Evolutionary conservation across 2,113 vertebrate genomes (phyloP).

Genomic region (Pagrus major): DNA sequence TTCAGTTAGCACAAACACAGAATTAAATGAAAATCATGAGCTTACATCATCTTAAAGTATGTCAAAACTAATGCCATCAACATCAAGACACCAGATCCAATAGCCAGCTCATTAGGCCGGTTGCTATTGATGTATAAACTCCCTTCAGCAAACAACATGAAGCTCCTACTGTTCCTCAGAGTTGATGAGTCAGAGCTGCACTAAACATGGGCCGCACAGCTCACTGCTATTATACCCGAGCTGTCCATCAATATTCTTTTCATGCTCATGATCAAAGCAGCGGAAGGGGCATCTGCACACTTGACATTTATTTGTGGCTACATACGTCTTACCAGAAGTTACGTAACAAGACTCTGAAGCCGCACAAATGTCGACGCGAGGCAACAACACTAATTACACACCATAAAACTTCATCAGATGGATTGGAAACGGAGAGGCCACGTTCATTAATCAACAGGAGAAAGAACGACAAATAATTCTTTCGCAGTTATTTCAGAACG

Average conservation of each 20-base stretch:
- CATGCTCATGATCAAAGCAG: conserved; percentile 58
- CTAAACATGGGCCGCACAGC: conserved; percentile 29
- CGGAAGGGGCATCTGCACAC: conserved; percentile 38
- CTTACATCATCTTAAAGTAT: conserved; percentile 19
- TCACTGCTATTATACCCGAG: conserved; percentile 39
- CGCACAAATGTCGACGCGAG: not conserved
- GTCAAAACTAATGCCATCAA: conserved; percentile 54
- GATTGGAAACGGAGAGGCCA: not conserved
- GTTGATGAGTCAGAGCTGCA: conserved; percentile 69
- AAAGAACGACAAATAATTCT: not conserved
- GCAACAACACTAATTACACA: not conserved
- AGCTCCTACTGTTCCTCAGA: conserved; percentile 45
- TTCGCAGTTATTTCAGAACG: not conserved
- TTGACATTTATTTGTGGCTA: conserved; percentile 50
- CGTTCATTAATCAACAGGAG: not conserved
- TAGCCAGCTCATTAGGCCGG: conserved; percentile 72
- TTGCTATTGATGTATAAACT: conserved; percentile 62
- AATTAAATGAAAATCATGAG: conserved; percentile 29
- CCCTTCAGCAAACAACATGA: conserved; percentile 61
- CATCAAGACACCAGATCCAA: conserved; percentile 68
- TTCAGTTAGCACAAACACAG: not conserved
- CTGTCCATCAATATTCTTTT: conserved; percentile 63
- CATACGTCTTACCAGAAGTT: conserved; percentile 9
- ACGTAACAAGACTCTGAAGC: conserved; percentile 5
- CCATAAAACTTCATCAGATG: not conserved